phyloP scores from a whole-genome alignment of 2,797 vertebrate species.

The Microctenopoma steveboyesi region DNA sequence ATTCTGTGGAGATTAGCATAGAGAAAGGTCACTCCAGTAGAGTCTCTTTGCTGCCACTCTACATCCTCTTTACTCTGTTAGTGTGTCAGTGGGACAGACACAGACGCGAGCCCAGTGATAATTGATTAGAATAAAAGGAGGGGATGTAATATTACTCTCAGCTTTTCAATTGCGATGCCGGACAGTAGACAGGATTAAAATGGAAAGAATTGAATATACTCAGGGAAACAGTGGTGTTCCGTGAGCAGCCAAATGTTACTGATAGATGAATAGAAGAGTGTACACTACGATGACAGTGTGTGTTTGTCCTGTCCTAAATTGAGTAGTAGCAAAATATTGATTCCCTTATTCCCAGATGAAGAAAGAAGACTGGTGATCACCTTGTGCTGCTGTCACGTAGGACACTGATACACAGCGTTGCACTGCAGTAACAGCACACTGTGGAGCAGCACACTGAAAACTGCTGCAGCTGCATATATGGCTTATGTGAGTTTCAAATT shows the following conservation, averaged over 20 bases:
- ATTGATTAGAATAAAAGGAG: conserved; percentile 53
- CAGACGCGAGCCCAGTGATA: conserved; percentile 19
- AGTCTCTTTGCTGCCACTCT: conserved; percentile 46
- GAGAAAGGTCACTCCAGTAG: conserved; percentile 74
- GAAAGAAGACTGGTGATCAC: conserved; percentile 35
- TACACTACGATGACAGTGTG: not conserved
- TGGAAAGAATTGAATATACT: not conserved
- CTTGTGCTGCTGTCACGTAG: conserved; percentile 34
- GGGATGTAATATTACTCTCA: conserved; percentile 6
- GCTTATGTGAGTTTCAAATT: not conserved
- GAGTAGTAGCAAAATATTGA: conserved; percentile 31
- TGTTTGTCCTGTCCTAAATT: conserved; percentile 15
- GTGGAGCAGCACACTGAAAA: conserved; percentile 3
- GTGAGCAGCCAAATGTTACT: conserved; percentile 11
- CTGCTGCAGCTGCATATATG: not conserved
- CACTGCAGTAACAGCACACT: conserved; percentile 2
- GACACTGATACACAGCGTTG: conserved; percentile 1
- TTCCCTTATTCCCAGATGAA: conserved; percentile 17
- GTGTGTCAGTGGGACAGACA: conserved; percentile 77
- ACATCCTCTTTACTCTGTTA: conserved; percentile 68
- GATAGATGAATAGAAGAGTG: conserved; percentile 1
- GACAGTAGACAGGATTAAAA: conserved; percentile 24
- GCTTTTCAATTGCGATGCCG: not conserved
- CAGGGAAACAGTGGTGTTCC: not conserved
- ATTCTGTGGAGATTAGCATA: conserved; percentile 60